Evolutionary conservation across 37 sponge, comb jelly and placozoan genomes (phyloP).

Genomic region (Hexactinellida sp.): DNA sequence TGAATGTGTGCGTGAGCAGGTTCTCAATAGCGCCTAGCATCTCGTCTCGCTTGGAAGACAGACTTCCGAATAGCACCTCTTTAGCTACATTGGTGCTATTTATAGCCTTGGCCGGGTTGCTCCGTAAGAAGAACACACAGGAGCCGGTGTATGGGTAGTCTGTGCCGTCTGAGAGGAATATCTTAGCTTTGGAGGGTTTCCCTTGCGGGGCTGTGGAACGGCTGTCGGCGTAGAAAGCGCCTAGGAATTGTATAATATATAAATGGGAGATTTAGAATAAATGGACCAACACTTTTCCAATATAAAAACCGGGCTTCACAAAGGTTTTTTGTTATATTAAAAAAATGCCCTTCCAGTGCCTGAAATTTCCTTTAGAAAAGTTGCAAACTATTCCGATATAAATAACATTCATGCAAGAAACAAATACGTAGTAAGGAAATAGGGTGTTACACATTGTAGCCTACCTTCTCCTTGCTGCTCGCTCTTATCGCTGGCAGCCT

Average conservation of each 20-base stretch:
- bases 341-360: no score
- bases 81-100: slow-evolving; percentile 41
- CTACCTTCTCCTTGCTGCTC: not conserved
- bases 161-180: slow-evolving; percentile 52
- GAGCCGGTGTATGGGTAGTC: slow-evolving; percentile 41
- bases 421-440: not conserved
- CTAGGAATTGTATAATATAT: not conserved
- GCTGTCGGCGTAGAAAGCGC: not conserved
- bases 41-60: not conserved
- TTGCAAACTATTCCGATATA: no score
- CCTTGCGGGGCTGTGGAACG: not conserved
- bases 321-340: no score
- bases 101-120: slow-evolving; percentile 35
- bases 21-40: slow-evolving; percentile 50
- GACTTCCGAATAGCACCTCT: slow-evolving; percentile 20
- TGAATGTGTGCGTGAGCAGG: slow-evolving; percentile 39
- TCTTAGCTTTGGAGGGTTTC: not conserved
- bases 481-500: not conserved
- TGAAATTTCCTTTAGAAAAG: no score
- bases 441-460: not conserved
- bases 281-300: no score
- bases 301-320: no score
- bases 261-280: no score
- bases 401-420: not conserved
- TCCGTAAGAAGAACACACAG: slow-evolving; percentile 62